phyloP scores from a whole-genome alignment of 2,888 invertebrate species.

The Sussaba pulchella region DNA sequence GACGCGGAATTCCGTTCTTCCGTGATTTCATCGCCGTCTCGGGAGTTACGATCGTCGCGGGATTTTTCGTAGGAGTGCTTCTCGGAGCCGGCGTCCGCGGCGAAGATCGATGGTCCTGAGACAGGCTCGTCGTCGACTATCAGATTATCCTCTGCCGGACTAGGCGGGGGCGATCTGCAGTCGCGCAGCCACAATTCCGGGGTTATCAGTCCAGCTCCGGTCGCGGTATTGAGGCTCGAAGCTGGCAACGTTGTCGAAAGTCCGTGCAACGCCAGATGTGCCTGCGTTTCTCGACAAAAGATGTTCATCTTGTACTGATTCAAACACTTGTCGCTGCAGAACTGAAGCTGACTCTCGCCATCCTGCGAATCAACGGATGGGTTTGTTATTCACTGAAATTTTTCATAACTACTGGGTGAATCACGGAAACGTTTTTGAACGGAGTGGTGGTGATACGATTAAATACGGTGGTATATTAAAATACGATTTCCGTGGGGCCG shows the following conservation, averaged over 20 bases:
- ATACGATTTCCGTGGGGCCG: too few species aligned
- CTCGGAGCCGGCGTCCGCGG: constrained; percentile 46
- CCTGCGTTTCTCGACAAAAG: constrained; percentile 96
- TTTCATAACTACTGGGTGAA: background rate
- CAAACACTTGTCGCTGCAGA: constrained; percentile 96
- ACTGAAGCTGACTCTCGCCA: constrained; percentile 95
- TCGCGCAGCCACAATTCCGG: constrained; percentile 96
- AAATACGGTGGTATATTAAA: too few species aligned
- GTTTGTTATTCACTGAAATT: background rate
- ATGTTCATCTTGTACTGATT: constrained; percentile 99
- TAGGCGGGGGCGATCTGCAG: constrained; percentile 88
- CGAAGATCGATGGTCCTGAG: constrained; percentile 52
- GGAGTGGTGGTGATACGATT: too few species aligned
- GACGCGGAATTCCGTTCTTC: constrained; percentile 49
- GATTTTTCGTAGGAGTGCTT: constrained; percentile 13
- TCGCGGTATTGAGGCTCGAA: constrained; percentile 66
- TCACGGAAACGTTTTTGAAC: too few species aligned
- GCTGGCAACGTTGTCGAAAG: constrained; percentile 66
- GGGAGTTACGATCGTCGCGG: constrained; percentile 3
- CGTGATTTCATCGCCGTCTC: constrained; percentile 30
- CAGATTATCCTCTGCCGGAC: constrained; percentile 73
- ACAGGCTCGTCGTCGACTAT: constrained; percentile 70
- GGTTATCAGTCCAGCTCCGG: constrained; percentile 89
- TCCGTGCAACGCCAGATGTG: constrained; percentile 91
- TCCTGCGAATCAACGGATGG: constrained; percentile 86